A percentile compares a stretch with the other conserved stretches of the same genome.
Conservation (phyloP, 2,113 vertebrate genomes). For the Nansenia antarctica region DNA sequence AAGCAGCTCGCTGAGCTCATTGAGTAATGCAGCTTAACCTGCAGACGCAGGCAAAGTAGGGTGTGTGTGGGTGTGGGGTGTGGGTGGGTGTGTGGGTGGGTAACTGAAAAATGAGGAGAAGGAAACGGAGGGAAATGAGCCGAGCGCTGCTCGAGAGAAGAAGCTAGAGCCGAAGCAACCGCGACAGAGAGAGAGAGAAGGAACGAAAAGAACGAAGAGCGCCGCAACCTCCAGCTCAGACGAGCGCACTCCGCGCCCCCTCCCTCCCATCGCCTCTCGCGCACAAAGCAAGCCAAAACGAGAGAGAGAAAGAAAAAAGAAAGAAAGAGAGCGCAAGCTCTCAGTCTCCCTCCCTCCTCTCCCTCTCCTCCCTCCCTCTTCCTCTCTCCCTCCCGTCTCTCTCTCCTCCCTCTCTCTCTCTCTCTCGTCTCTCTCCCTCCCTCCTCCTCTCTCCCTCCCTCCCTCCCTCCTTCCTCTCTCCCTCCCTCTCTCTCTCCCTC, state of each 20-base stretch:
- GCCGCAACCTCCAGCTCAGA: too few relatives aligned
- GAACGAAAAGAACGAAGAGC: too few relatives aligned
- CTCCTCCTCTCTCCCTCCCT: neutral
- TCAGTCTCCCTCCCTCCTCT: neutral
- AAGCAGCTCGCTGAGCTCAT: too few relatives aligned
- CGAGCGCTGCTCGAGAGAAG: too few relatives aligned
- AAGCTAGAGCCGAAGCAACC: too few relatives aligned
- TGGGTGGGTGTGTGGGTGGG: neutral
- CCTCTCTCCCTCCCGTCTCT: neutral
- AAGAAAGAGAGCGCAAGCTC: too few relatives aligned
- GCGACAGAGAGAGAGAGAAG: neutral
- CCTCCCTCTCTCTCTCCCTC: neutral
- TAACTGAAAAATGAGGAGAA: neutral
- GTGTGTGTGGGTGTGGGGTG: neutral
- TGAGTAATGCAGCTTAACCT: too few relatives aligned
- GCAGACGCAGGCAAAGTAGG: too few relatives aligned
- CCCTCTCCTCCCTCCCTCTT: neutral
- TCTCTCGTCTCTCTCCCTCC: neutral
- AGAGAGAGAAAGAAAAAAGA: too few relatives aligned
- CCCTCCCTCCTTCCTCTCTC: neutral
- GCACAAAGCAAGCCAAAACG: neutral
- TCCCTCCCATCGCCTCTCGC: neutral
- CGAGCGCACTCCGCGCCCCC: neutral
- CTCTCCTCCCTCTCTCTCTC: neutral
- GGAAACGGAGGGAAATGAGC: too few relatives aligned